Evolutionary conservation across 1,140 invertebrate species (phyloP), one percentile per base, ranked within the genome.

Genomic region (Papilio xuthus): DNA sequence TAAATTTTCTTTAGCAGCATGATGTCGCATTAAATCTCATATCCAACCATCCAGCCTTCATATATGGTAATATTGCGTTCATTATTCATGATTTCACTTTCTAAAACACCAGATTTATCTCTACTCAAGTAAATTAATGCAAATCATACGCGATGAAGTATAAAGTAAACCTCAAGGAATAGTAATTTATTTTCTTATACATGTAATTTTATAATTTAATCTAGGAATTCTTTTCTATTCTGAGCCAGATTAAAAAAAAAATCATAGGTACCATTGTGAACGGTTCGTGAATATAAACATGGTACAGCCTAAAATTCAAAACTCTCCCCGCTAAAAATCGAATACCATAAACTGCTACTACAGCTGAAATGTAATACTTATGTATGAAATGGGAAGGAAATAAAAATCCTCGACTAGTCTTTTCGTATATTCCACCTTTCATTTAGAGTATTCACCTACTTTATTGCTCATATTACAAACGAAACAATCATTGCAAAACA

Each of bases 1-100:
- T 26, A 67, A 67, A 67, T 67, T 26, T 13, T 60, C 60, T 67
- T 67, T 6, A 67, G 60, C 9, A 23, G 56, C 60, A 12, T 67
- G 60, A 32, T 26, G 60, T 67, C 60, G 60, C 60, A 67, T 28
- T 6, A 28, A 28, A 28, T 28, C 13, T 28, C 26, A 67, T 67
- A 67, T 67, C 60, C 26, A 28, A 67, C 23, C 26, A 67, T 28
- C 60, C 23, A 26, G 26, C 60, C 56, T 60, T 13, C 13, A 28
- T 67, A 28, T 67, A 67, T 67, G 60, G 0, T 67, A 67, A 28
- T 67, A 67, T 18, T 18, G 15, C 26, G 60, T 67, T 67, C 13
- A 32, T 32, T 67, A 67, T 67, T 67, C 60, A 67, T 67, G 60
- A 67, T 67, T 67, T 67, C 26, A 28, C 60, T 28, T 67, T 67